Percentiles rank a stretch among this genome's conserved stretches.
These are phyloP conservation scores for Pseudomyrmex dendroicus DNA, from an alignment of 1,140 invertebrate genomes.

Conservation along the genomic window DNA sequence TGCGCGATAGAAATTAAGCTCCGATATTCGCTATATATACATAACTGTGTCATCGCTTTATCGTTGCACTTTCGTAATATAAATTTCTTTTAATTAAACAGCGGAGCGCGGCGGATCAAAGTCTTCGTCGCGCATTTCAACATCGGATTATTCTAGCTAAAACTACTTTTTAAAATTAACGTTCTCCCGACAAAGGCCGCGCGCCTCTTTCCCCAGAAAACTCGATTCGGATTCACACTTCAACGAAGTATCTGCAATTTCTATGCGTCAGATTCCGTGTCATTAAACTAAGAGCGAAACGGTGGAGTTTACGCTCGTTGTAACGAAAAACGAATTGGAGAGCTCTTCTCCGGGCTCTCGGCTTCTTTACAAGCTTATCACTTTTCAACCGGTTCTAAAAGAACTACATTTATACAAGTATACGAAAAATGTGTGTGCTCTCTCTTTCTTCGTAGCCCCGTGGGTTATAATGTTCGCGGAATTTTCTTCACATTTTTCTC, in stretches of 20 bases:
- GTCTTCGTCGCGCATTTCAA: conserved; percentile 6
- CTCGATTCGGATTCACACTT: conserved; percentile 3
- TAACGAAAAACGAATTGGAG: conserved; percentile 65
- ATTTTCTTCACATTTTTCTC: background rate
- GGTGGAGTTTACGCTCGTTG: conserved; percentile 42
- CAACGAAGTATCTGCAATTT: conserved; percentile 51
- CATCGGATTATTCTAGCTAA: conserved; percentile 2
- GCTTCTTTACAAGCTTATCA: conserved; percentile 32
- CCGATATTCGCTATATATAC: too few species aligned
- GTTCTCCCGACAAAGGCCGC: background rate
- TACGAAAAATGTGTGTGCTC: background rate
- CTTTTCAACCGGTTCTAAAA: conserved; percentile 31
- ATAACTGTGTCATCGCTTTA: background rate
- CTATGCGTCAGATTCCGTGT: conserved; percentile 20
- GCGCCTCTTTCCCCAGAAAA: background rate
- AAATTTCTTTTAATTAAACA: conserved; percentile 30
- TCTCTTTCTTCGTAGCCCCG: too few species aligned
- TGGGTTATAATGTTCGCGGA: too few species aligned
- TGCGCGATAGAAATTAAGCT: background rate
- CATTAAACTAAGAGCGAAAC: conserved; percentile 49
- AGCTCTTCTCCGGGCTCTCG: conserved; percentile 48
- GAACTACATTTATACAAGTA: conserved; percentile 4
- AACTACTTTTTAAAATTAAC: conserved; percentile 15
- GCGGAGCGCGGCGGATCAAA: background rate
- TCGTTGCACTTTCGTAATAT: background rate